These are phyloP conservation scores for Drosophila kuntzei DNA, from an alignment of 2,888 invertebrate species.

Conservation along the genomic window DNA sequence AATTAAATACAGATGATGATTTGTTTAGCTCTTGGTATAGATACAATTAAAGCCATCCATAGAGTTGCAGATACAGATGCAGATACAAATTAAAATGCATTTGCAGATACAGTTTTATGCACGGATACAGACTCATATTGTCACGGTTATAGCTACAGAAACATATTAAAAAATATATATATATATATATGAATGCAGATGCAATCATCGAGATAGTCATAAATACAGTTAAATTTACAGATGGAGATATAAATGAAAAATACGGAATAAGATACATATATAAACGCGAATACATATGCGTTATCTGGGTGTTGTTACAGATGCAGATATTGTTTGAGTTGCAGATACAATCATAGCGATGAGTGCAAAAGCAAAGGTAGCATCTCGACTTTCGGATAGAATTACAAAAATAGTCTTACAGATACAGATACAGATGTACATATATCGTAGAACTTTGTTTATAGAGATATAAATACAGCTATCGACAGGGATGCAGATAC, in stretches of 20 bases:
- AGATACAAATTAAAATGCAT: background rate
- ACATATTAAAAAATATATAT: background rate
- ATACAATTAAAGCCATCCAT: background rate
- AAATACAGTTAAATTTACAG: constrained; percentile 2
- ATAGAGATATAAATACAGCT: constrained; percentile 4
- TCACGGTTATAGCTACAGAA: background rate
- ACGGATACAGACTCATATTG: background rate
- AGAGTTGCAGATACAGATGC: background rate
- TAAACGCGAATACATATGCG: background rate
- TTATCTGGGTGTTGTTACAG: background rate
- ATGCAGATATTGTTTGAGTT: background rate
- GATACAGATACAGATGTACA: background rate
- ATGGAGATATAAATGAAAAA: background rate
- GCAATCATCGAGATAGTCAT: background rate
- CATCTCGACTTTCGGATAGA: background rate
- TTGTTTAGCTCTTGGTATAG: background rate
- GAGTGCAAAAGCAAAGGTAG: background rate
- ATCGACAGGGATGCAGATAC: constrained; percentile 11
- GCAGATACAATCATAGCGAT: background rate
- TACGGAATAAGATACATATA: background rate
- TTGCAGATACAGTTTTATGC: background rate
- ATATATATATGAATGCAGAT: background rate
- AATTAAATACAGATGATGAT: background rate
- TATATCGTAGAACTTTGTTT: background rate
- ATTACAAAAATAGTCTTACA: too few relatives aligned